Conservation (phyloP, 2,113 vertebrate genomes). For the Hylia prasina region DNA sequence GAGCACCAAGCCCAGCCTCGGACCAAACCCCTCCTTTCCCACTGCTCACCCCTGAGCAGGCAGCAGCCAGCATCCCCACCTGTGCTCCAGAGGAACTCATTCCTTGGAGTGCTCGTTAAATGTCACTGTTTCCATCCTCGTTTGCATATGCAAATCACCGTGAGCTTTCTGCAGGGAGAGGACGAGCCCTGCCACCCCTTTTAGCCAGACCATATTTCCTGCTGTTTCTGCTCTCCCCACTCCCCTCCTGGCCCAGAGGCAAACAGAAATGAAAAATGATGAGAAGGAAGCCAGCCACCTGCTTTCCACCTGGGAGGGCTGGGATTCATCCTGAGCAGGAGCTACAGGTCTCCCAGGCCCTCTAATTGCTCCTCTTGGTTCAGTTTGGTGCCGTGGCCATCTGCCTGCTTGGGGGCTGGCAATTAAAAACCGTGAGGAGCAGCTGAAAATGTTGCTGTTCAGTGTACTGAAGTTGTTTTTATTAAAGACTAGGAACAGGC, state of each 20-base stretch:
- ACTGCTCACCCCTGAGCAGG: not conserved
- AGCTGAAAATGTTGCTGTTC: not conserved
- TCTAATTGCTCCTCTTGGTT: not conserved
- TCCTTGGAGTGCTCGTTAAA: not conserved
- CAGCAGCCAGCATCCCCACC: rapidly evolving
- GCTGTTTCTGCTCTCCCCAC: not conserved
- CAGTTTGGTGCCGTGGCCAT: not conserved
- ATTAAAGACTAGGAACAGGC: not conserved
- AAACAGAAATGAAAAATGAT: slow-evolving; percentile 13
- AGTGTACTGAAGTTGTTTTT: not conserved
- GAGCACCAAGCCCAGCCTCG: not conserved
- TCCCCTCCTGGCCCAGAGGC: not conserved
- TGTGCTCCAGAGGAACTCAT: not conserved
- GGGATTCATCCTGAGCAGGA: not conserved
- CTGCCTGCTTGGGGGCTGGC: not conserved
- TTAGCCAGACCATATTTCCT: not conserved
- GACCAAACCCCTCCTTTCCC: not conserved
- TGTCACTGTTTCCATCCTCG: rapidly evolving
- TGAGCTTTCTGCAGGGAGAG: not conserved
- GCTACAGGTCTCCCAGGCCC: not conserved
- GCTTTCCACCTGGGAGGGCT: not conserved
- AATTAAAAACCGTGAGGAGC: not conserved
- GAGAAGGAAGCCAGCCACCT: not conserved
- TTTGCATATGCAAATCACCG: not conserved
- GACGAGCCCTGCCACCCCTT: not conserved